These are phyloP conservation scores for Philopedon plagiatum DNA, from an alignment of 2,888 invertebrate species.

Conservation along the genomic window DNA sequence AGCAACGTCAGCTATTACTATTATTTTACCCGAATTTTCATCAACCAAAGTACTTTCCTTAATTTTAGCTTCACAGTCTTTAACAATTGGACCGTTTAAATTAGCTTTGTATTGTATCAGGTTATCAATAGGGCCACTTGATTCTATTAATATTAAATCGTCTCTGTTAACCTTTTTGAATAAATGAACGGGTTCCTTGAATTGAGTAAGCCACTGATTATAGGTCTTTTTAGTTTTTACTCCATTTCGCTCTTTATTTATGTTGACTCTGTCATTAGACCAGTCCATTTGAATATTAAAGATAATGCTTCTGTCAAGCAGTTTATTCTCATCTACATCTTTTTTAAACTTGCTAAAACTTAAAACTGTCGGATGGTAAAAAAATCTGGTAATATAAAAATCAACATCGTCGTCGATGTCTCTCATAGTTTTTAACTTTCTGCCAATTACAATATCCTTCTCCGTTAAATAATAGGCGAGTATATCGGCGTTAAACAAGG, in stretches of 20 bases:
- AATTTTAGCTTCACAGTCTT: background rate
- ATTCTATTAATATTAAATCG: background rate
- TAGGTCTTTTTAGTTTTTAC: background rate
- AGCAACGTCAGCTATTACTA: conserved; percentile 12
- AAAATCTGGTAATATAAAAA: background rate
- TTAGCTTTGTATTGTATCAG: conserved; percentile 7
- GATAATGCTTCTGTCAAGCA: background rate
- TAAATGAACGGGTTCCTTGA: background rate
- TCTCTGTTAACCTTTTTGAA: background rate
- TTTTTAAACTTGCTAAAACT: background rate
- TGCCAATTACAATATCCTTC: background rate
- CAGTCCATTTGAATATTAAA: background rate
- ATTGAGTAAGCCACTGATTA: background rate
- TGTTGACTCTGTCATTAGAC: background rate
- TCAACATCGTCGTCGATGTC: background rate
- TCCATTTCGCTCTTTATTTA: background rate
- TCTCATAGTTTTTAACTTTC: background rate
- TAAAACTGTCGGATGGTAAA: conserved; percentile 10
- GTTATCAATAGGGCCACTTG: background rate
- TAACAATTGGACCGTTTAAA: background rate
- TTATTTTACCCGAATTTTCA: background rate
- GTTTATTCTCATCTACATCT: background rate
- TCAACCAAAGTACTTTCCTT: background rate
- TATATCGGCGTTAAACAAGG: background rate
- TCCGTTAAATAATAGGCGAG: background rate